Evolutionary conservation across 2,113 vertebrate genomes (phyloP).

Genomic region (Eurystomus gularis): DNA sequence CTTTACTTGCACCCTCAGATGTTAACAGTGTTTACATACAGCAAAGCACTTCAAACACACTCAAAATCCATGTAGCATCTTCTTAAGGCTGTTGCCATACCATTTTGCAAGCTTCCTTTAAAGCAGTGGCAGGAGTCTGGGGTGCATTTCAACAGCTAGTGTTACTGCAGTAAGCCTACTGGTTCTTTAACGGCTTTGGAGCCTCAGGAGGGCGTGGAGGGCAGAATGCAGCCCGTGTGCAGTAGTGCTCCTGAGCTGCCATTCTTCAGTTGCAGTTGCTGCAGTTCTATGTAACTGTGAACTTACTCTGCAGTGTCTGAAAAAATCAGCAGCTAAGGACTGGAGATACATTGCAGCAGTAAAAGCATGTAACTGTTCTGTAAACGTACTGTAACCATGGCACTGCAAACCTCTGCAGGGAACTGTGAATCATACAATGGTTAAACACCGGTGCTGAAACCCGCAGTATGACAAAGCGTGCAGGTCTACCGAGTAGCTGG

Average conservation of each 20-base stretch:
- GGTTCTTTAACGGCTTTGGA: not conserved
- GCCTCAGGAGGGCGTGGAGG: not conserved
- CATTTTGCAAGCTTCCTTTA: not conserved
- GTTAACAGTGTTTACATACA: not conserved
- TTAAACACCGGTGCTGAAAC: not conserved
- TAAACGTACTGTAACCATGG: not conserved
- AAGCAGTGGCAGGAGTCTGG: not conserved
- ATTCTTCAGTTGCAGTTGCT: not conserved
- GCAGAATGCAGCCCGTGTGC: not conserved
- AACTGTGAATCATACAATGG: not conserved
- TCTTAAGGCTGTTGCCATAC: not conserved
- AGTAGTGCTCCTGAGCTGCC: not conserved
- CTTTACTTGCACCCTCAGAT: not conserved
- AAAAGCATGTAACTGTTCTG: not conserved
- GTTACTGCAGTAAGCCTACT: not conserved
- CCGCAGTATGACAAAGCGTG: not conserved
- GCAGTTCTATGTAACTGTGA: not conserved
- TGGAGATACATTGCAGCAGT: not conserved
- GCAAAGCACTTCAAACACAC: not conserved
- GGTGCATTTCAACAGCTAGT: not conserved
- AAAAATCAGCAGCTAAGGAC: not conserved
- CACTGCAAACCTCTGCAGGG: slow-evolving; percentile 7
- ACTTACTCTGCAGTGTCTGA: not conserved
- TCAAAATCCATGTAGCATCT: not conserved
- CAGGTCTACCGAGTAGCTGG: not conserved